phyloP scores from a whole-genome alignment of 2,797 vertebrate genomes.

The Staurois parvus region DNA sequence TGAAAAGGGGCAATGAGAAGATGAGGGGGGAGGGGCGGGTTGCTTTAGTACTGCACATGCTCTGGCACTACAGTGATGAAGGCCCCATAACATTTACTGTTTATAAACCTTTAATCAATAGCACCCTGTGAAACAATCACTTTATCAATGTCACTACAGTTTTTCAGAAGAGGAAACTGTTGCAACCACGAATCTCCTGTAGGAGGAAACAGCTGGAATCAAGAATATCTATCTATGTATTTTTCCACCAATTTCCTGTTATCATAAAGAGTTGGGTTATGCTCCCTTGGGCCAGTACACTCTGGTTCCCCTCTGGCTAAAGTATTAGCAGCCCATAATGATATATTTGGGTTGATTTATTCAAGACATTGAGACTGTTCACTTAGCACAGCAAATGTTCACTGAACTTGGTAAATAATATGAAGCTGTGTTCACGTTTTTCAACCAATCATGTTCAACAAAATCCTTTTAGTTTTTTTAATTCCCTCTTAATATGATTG shows the following conservation, averaged over 20 bases:
- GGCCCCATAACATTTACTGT: too few species aligned
- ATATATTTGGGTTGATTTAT: not conserved
- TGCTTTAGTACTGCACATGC: too few species aligned
- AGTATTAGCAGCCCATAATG: too few species aligned
- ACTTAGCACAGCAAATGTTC: not conserved
- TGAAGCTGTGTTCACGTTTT: not conserved
- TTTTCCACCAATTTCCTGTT: not conserved
- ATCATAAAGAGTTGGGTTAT: not conserved
- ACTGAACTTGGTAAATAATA: not conserved
- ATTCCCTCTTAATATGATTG: too few species aligned
- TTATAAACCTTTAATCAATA: too few species aligned
- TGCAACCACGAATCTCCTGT: not conserved
- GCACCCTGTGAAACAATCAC: too few species aligned
- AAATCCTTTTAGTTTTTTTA: too few species aligned
- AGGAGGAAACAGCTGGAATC: not conserved
- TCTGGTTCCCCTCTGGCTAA: too few species aligned
- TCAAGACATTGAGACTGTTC: not conserved
- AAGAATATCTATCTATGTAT: not conserved
- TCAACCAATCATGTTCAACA: too few species aligned
- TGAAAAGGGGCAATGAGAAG: too few species aligned
- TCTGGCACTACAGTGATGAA: too few species aligned
- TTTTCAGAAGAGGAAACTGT: not conserved
- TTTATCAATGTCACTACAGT: not conserved
- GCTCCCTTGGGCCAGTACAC: not conserved
- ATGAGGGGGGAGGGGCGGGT: too few species aligned